These are phyloP conservation scores for Pithys albifrons DNA, from an alignment of 2,113 vertebrate genomes.

Conservation along the genomic window DNA sequence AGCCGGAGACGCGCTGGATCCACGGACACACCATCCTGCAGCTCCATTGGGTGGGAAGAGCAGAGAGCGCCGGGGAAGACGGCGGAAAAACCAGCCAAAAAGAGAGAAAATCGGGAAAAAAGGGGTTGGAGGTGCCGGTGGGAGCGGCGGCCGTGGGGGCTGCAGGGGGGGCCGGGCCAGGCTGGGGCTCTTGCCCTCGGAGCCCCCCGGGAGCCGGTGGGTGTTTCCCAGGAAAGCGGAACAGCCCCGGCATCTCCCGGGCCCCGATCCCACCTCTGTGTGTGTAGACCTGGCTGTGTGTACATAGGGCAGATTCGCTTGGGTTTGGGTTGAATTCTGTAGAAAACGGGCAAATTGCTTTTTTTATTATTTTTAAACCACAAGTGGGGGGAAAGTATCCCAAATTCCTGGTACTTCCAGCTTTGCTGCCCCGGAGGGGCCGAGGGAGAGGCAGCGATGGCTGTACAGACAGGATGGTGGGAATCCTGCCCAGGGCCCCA, in stretches of 20 bases:
- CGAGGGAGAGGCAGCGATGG: neutral
- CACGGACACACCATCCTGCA: neutral
- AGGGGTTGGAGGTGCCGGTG: neutral
- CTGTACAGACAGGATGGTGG: conserved; percentile 19
- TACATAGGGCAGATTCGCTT: neutral
- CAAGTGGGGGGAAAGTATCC: neutral
- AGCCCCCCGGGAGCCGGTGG: neutral
- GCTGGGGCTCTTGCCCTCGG: neutral
- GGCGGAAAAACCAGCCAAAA: neutral
- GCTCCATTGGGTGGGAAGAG: neutral
- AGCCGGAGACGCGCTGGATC: neutral
- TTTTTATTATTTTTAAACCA: neutral
- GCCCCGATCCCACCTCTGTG: neutral
- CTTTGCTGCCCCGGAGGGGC: conserved; percentile 45
- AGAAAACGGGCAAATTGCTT: neutral
- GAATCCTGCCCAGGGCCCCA: conserved; percentile 62
- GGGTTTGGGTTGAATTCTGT: neutral
- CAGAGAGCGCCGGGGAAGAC: neutral
- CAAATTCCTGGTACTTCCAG: conserved; percentile 19
- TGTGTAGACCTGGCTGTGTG: neutral
- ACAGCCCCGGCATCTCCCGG: neutral
- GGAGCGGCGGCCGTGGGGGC: neutral
- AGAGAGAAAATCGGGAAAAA: neutral
- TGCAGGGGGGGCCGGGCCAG: neutral
- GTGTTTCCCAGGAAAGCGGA: neutral